Conservation (phyloP, 2,113 vertebrate species). For the Alces alces region DNA sequence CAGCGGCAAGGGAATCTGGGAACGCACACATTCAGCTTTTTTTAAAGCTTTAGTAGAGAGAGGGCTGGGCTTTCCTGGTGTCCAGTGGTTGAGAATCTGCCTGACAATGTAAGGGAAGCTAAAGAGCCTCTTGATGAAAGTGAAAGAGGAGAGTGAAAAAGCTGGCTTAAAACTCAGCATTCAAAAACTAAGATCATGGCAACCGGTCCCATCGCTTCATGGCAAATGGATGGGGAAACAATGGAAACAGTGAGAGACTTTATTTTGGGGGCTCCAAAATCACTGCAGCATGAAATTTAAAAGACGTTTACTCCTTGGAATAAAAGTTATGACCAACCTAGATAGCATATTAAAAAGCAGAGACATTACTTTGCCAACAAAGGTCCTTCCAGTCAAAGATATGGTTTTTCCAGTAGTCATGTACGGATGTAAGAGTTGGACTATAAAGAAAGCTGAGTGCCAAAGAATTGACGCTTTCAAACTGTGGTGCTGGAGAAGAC, state of each 20-base stretch:
- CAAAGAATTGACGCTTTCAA: neutral
- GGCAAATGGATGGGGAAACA: neutral
- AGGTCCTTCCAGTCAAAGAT: neutral
- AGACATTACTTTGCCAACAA: neutral
- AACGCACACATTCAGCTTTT: neutral
- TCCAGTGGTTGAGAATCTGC: neutral
- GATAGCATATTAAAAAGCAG: neutral
- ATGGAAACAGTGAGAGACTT: neutral
- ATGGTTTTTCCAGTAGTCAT: neutral
- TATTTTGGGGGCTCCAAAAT: neutral
- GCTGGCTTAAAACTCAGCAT: neutral
- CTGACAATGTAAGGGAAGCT: neutral
- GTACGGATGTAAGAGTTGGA: neutral
- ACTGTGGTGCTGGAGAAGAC: neutral
- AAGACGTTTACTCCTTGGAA: neutral
- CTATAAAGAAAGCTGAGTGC: neutral
- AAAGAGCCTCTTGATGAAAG: neutral
- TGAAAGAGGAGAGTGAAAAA: neutral
- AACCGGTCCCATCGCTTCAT: rapidly evolving
- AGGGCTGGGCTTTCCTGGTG: neutral
- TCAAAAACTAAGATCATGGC: neutral
- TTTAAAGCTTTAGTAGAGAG: neutral
- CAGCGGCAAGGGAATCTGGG: neutral
- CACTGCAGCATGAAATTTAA: neutral
- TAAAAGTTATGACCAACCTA: neutral